These are phyloP conservation scores for Gryllus bimaculatus DNA, from an alignment of 1,140 invertebrate genomes.

Conservation along the genomic window DNA sequence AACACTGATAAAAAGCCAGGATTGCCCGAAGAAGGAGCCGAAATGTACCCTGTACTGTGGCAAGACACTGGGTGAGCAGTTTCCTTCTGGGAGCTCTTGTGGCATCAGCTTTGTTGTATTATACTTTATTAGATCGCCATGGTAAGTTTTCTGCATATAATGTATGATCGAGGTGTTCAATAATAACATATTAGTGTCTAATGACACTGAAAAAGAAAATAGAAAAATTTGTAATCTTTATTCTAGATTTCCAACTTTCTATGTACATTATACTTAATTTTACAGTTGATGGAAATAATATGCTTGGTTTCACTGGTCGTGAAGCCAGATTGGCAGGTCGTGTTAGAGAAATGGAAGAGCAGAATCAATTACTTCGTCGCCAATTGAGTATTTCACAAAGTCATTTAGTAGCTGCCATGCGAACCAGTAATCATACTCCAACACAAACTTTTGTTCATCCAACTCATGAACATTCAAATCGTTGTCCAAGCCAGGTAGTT, in stretches of 20 bases:
- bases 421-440: slow-evolving; percentile 15
- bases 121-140: slow-evolving; percentile 25
- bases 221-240: background rate
- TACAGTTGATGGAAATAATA: slow-evolving; percentile 30
- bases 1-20: slow-evolving; percentile 15
- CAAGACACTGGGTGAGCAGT: slow-evolving; percentile 31
- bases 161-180: background rate
- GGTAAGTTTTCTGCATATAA: slow-evolving; percentile 23
- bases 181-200: background rate
- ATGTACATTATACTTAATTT: background rate
- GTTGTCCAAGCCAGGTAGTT: slow-evolving; percentile 16
- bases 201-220: background rate
- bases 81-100: slow-evolving; percentile 29
- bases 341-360: slow-evolving; percentile 43
- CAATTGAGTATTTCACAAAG: slow-evolving; percentile 43
- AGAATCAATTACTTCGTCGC: slow-evolving; percentile 39
- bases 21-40: slow-evolving; percentile 28
- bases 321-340: slow-evolving; percentile 40
- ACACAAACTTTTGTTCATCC: slow-evolving; percentile 15
- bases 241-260: background rate
- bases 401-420: slow-evolving; percentile 38
- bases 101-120: slow-evolving; percentile 28
- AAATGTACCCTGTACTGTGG: slow-evolving; percentile 27
- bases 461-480: slow-evolving; percentile 15
- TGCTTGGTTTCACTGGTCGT: slow-evolving; percentile 37